phyloP scores from a whole-genome alignment of 2,113 vertebrate species.

The Sinocyclocheilus anshuiensis region DNA sequence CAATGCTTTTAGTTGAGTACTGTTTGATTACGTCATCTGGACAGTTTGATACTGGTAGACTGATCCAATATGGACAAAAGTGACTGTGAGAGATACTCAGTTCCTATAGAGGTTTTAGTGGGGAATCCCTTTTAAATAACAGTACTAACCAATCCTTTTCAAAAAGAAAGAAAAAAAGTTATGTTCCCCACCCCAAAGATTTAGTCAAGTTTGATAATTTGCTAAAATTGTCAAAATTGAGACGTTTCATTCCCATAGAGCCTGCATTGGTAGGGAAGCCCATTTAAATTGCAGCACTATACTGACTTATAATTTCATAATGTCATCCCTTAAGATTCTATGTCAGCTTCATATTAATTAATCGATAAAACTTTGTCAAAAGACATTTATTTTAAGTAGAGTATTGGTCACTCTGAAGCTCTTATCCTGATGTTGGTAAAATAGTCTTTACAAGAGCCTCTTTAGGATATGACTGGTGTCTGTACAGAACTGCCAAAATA shows the following conservation, averaged over 20 bases:
- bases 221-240: background rate
- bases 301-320: no score
- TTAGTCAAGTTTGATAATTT: background rate
- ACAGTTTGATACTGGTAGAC: background rate
- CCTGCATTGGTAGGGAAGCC: background rate
- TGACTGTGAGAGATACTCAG: background rate
- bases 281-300: no score
- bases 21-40: background rate
- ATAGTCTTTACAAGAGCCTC: background rate
- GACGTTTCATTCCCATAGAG: background rate
- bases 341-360: no score
- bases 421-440: background rate
- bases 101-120: conserved; percentile 2
- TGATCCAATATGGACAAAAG: background rate
- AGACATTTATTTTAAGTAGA: background rate
- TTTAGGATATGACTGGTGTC: background rate
- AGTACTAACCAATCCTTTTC: background rate
- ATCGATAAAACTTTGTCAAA: no score
- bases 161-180: background rate
- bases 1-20: background rate
- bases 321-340: no score
- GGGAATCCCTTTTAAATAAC: background rate
- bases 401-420: background rate
- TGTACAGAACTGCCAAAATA: background rate
- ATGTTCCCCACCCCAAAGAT: background rate